Evolutionary conservation across 2,797 vertebrate genomes (phyloP).

Genomic region (Notolabrus celidotus): DNA sequence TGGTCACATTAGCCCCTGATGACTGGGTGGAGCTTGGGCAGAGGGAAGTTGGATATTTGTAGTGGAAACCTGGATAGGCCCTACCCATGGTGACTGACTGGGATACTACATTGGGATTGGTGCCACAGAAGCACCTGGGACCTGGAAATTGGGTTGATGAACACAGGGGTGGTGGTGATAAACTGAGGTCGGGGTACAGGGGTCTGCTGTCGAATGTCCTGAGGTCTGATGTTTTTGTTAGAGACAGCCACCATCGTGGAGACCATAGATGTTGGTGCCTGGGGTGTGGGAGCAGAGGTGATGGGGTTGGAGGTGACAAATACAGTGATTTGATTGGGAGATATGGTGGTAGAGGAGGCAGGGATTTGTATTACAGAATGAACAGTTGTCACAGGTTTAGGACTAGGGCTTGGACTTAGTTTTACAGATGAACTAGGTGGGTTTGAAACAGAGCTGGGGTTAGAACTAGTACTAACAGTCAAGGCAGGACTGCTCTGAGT

Average conservation of each 20-base stretch:
- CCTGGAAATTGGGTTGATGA: slow-evolving; percentile 96
- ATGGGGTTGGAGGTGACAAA: slow-evolving; percentile 96
- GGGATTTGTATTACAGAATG: slow-evolving; percentile 91
- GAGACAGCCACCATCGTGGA: slow-evolving; percentile 93
- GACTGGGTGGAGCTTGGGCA: slow-evolving; percentile 80
- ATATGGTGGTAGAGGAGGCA: slow-evolving; percentile 88
- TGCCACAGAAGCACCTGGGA: slow-evolving; percentile 88
- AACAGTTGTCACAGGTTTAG: slow-evolving; percentile 82
- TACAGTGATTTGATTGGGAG: slow-evolving; percentile 94
- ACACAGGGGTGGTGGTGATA: slow-evolving; percentile 92
- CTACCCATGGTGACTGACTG: slow-evolving; percentile 92
- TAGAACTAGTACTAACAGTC: slow-evolving; percentile 57
- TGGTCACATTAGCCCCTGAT: slow-evolving; percentile 73
- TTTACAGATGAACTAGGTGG: slow-evolving; percentile 56
- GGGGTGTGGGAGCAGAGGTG: slow-evolving; percentile 89
- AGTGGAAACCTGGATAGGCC: slow-evolving; percentile 91
- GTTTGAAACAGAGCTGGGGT: slow-evolving; percentile 48
- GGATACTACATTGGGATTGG: slow-evolving; percentile 89
- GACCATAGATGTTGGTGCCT: slow-evolving; percentile 88
- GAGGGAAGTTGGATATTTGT: slow-evolving; percentile 92
- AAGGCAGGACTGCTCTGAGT: slow-evolving; percentile 56
- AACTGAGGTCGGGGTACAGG: slow-evolving; percentile 88
- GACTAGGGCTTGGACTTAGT: slow-evolving; percentile 69
- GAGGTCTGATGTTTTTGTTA: slow-evolving; percentile 89
- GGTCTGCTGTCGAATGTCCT: slow-evolving; percentile 87